phyloP scores from a whole-genome alignment of 2,888 invertebrate genomes.

The Kuschelorhynchus macadamiae region DNA sequence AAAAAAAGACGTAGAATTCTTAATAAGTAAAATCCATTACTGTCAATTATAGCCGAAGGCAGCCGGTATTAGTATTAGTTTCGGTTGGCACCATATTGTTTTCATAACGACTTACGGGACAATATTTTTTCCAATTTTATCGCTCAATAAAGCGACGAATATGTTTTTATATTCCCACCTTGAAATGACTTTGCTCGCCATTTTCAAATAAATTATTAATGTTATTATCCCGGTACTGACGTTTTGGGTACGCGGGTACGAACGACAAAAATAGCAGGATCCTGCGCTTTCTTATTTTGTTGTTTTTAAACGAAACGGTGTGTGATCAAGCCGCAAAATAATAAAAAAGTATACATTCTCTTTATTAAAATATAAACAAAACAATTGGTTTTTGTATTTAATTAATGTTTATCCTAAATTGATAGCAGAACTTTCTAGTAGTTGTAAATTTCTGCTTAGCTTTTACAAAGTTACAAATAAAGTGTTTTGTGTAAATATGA shows the following conservation, averaged over 20 bases:
- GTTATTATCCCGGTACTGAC: constrained; percentile 7
- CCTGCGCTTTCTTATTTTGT: no score
- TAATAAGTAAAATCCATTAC: constrained; percentile 24
- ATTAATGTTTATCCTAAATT: no score
- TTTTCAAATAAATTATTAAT: constrained; percentile 21
- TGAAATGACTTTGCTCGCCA: constrained; percentile 29
- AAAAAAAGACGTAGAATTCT: background rate
- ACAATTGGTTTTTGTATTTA: no score
- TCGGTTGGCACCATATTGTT: constrained; percentile 42
- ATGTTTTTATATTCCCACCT: constrained; percentile 44
- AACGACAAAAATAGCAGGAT: no score
- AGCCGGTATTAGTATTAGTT: constrained; percentile 21
- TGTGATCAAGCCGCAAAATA: no score
- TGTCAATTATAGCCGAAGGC: constrained; percentile 24
- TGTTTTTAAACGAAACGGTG: no score
- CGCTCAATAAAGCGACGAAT: constrained; percentile 33
- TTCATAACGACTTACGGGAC: constrained; percentile 28
- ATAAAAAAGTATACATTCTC: no score
- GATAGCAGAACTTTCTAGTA: no score
- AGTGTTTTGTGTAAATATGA: no score
- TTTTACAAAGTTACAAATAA: no score
- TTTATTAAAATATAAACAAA: no score
- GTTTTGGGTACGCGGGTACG: background rate
- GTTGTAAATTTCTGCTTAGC: no score
- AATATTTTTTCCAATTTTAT: constrained; percentile 35